Percentiles rank a stretch among this genome's conserved stretches.
Evolutionary conservation across 1,140 invertebrate species (phyloP).

Genomic region (Pseudomyrmex sp.): DNA sequence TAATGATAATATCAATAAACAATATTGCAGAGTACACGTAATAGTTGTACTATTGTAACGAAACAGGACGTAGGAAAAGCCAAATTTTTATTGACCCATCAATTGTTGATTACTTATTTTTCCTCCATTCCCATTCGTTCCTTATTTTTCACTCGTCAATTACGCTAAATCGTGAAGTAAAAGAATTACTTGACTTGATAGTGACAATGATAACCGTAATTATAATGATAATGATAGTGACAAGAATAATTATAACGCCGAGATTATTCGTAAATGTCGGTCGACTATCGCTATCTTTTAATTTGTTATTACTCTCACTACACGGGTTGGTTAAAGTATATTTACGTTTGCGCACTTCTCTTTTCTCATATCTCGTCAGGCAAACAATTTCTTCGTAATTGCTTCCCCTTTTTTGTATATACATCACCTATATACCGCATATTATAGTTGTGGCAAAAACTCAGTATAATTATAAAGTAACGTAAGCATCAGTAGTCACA

Average conservation of each 20-base stretch:
- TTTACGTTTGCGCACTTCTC: conserved; percentile 57
- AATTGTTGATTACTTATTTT: background rate
- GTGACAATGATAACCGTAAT: conserved; percentile 69
- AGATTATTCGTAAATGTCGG: conserved; percentile 80
- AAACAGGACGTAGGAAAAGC: conserved; percentile 1
- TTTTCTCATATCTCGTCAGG: conserved; percentile 61
- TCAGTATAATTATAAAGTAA: conserved; percentile 68
- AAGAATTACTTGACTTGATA: conserved; percentile 60
- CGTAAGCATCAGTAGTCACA: background rate
- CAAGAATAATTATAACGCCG: conserved; percentile 75
- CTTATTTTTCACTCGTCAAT: conserved; percentile 21
- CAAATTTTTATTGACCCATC: background rate
- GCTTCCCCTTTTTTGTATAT: conserved; percentile 75
- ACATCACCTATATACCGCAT: conserved; percentile 78
- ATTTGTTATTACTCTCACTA: conserved; percentile 84
- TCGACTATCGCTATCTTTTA: conserved; percentile 79
- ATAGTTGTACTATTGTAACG: conserved; percentile 65
- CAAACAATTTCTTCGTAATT: conserved; percentile 75
- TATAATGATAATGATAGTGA: conserved; percentile 76
- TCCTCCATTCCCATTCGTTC: background rate
- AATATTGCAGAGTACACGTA: conserved; percentile 65
- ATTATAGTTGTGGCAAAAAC: conserved; percentile 78
- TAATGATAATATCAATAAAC: conserved; percentile 58
- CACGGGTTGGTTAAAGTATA: conserved; percentile 83
- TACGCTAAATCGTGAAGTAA: conserved; percentile 50